Conservation (phyloP, 1,140 invertebrate genomes). For the Eupeodes corollae region DNA sequence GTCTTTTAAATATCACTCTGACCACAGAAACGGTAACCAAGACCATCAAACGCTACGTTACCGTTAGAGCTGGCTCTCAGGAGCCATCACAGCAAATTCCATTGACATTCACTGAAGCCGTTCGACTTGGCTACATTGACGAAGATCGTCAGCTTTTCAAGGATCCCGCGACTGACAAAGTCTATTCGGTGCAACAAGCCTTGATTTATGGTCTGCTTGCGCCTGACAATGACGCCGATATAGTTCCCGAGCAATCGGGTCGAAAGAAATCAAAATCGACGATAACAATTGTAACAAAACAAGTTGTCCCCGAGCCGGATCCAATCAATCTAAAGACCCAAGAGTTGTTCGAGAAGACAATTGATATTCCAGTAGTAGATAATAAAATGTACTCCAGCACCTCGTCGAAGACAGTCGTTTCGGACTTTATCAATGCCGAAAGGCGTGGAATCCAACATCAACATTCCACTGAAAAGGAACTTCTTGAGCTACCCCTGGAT, state of each 20-base stretch:
- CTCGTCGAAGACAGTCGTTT: slow-evolving; percentile 35
- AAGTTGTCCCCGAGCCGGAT: slow-evolving; percentile 29
- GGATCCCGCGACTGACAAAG: slow-evolving; percentile 62
- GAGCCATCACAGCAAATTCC: slow-evolving; percentile 50
- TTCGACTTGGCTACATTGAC: slow-evolving; percentile 68
- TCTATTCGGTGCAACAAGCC: slow-evolving; percentile 71
- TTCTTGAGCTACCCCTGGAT: slow-evolving; percentile 63
- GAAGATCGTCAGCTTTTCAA: slow-evolving; percentile 64
- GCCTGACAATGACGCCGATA: slow-evolving; percentile 45
- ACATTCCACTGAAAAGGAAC: slow-evolving; percentile 30
- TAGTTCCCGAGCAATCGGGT: slow-evolving; percentile 18
- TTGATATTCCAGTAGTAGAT: slow-evolving; percentile 26
- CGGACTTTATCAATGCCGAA: slow-evolving; percentile 40
- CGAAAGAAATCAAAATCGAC: slow-evolving; percentile 36
- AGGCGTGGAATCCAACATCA: slow-evolving; percentile 22
- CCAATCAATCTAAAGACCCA: slow-evolving; percentile 40
- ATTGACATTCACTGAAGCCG: slow-evolving; percentile 65
- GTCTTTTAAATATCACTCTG: slow-evolving; percentile 70
- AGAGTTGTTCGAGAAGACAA: slow-evolving; percentile 30
- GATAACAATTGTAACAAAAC: slow-evolving; percentile 36
- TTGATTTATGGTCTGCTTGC: slow-evolving; percentile 56
- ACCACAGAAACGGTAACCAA: slow-evolving; percentile 75
- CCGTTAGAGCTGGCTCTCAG: slow-evolving; percentile 43
- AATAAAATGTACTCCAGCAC: slow-evolving; percentile 26
- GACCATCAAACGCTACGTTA: slow-evolving; percentile 67